Percentiles rank a stretch among this genome's conserved stretches.
These are phyloP conservation scores for Brachionichthys hirsutus DNA, from an alignment of 2,113 vertebrate species.

Conservation along the genomic window DNA sequence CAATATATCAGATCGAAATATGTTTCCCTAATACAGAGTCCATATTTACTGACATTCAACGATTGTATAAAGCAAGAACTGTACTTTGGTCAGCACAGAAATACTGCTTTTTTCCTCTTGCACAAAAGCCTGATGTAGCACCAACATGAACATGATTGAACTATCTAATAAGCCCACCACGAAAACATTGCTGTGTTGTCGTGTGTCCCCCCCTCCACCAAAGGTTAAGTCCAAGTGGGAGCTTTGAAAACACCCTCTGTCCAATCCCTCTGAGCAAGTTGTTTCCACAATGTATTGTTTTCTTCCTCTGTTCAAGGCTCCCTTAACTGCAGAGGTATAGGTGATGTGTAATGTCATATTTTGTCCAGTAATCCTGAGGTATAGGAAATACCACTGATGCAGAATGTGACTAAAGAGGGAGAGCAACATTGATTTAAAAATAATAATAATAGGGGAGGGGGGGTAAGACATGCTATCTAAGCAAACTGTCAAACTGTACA, in stretches of 20 bases:
- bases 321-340: slow-evolving; percentile 82
- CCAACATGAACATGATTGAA: slow-evolving; percentile 53
- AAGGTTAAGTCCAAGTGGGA: slow-evolving; percentile 76
- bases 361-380: slow-evolving; percentile 98
- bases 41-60: slow-evolving; percentile 56
- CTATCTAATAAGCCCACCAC: slow-evolving; percentile 17
- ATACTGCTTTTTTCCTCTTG: slow-evolving; percentile 29
- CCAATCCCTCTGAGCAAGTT: slow-evolving; percentile 34
- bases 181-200: slow-evolving; percentile 12
- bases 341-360: slow-evolving; percentile 74
- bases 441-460: slow-evolving; percentile 44
- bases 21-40: slow-evolving; percentile 47
- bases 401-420: slow-evolving; percentile 84
- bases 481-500: slow-evolving; percentile 81
- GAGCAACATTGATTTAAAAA: slow-evolving; percentile 72
- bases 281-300: slow-evolving; percentile 28
- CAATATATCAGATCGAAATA: slow-evolving; percentile 40
- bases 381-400: slow-evolving; percentile 85
- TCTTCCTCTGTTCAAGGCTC: slow-evolving; percentile 65
- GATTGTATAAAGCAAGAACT: slow-evolving; percentile 61
- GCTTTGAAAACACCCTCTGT: slow-evolving; percentile 65
- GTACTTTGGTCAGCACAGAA: slow-evolving; percentile 64
- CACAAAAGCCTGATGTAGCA: slow-evolving; percentile 61
- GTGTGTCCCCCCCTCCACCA: slow-evolving; percentile 70
- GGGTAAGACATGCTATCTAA: slow-evolving; percentile 78